Percentiles rank a stretch among this genome's conserved stretches.
Evolutionary conservation across 1,140 invertebrate genomes (phyloP).

Genomic region (Drosophila jambulina): DNA sequence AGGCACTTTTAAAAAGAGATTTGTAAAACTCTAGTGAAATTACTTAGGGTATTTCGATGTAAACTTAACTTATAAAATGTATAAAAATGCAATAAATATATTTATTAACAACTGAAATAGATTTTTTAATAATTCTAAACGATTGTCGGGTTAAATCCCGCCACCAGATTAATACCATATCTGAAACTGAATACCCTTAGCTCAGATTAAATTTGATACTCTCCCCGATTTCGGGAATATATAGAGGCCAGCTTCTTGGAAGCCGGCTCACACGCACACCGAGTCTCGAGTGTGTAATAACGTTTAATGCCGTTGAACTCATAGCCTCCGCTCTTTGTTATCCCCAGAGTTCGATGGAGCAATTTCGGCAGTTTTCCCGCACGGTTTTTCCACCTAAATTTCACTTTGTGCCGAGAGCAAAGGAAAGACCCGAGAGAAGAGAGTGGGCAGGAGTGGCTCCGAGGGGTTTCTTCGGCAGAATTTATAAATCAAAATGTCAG

Average conservation of each 20-base stretch:
- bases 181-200: neutral
- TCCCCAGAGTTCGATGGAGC: constrained; percentile 27
- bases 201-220: neutral
- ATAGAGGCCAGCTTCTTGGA: constrained; percentile 1
- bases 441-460: neutral
- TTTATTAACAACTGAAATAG: too few relatives aligned
- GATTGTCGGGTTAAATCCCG: neutral
- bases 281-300: constrained; percentile 43
- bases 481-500: constrained; percentile 78
- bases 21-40: too few relatives aligned
- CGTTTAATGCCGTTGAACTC: constrained; percentile 62
- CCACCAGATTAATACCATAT: too few relatives aligned
- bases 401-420: constrained; percentile 35
- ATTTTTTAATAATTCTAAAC: too few relatives aligned
- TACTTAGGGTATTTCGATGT: too few relatives aligned
- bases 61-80: too few relatives aligned
- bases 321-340: constrained; percentile 1
- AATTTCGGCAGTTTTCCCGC: constrained; percentile 33
- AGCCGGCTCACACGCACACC: constrained; percentile 3
- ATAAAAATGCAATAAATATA: too few relatives aligned
- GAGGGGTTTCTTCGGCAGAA: constrained; percentile 12
- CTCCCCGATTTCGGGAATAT: neutral
- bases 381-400: constrained; percentile 33
- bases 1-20: too few relatives aligned
- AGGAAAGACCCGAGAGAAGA: neutral